Evolutionary conservation across 2,888 invertebrate genomes (phyloP).

Genomic region (Cactoblastis cactorum): DNA sequence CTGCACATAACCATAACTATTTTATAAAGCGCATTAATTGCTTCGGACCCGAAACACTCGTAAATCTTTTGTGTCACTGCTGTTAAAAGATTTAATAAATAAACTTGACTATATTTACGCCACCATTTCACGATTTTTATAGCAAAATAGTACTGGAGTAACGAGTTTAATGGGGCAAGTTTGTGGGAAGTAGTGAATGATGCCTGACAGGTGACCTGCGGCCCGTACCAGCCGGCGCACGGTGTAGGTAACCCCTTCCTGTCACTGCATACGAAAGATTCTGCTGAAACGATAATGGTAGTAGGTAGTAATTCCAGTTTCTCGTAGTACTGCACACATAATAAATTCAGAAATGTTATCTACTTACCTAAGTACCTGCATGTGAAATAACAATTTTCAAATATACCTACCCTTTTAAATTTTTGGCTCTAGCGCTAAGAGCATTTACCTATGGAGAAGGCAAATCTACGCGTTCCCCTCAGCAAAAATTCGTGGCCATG

Average conservation of each 20-base stretch:
- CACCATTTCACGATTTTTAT: background rate
- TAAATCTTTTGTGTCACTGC: constrained; percentile 7
- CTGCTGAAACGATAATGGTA: background rate
- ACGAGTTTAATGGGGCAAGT: constrained; percentile 1
- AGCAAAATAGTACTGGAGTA: background rate
- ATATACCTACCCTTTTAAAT: too few relatives aligned
- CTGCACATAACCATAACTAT: background rate
- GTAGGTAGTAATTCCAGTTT: background rate
- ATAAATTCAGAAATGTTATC: background rate
- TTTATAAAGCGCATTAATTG: background rate
- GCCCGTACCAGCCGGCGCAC: constrained; percentile 17
- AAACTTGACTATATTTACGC: constrained; percentile 14
- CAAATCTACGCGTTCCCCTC: too few relatives aligned
- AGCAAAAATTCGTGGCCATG: too few relatives aligned
- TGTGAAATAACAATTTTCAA: too few relatives aligned
- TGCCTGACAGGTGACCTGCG: constrained; percentile 10
- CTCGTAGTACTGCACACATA: background rate
- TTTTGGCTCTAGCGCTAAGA: too few relatives aligned
- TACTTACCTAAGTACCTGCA: too few relatives aligned
- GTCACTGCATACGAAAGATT: background rate
- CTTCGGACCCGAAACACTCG: background rate
- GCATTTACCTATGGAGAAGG: too few relatives aligned
- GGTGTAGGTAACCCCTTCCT: constrained; percentile 12
- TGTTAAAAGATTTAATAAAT: constrained; percentile 13
- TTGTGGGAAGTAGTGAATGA: constrained; percentile 10